Evolutionary conservation across 1,140 invertebrate species (phyloP).

Genomic region (Chrysopa pallens): DNA sequence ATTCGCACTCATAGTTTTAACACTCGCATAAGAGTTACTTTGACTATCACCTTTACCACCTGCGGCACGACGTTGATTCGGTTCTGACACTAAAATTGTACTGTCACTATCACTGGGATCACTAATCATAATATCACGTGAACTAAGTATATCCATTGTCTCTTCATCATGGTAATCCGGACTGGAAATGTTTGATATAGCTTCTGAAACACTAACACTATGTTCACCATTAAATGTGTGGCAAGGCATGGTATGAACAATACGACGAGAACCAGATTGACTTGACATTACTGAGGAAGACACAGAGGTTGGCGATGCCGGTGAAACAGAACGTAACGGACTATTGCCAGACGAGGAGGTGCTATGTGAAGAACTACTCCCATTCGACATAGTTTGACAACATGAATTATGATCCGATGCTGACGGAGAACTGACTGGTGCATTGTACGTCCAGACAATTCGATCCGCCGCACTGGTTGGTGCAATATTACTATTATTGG

Average conservation of each 20-base stretch:
- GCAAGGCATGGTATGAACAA: constrained; percentile 2
- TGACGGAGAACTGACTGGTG: constrained; percentile 37
- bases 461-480: constrained; percentile 28
- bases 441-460: constrained; percentile 84
- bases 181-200: constrained; percentile 71
- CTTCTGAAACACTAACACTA: constrained; percentile 60
- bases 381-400: constrained; percentile 29
- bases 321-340: constrained; percentile 45
- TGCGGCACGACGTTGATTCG: constrained; percentile 42
- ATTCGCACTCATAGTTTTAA: constrained; percentile 1
- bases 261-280: constrained; percentile 28
- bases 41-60: constrained; percentile 23
- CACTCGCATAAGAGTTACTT: background rate
- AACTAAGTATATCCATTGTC: constrained; percentile 40
- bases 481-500: constrained; percentile 16
- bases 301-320: constrained; percentile 63
- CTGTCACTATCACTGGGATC: constrained; percentile 75
- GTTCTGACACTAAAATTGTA: constrained; percentile 52
- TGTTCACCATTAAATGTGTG: constrained; percentile 31
- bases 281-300: constrained; percentile 73
- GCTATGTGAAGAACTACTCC: constrained; percentile 36
- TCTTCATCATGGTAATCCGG: constrained; percentile 69
- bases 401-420: constrained; percentile 25
- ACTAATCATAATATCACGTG: constrained; percentile 60
- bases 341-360: constrained; percentile 41